A percentile compares a stretch with the other conserved stretches of the same genome.
Conservation (phyloP, 2,113 vertebrate species). For the Onychostoma macrolepis region DNA sequence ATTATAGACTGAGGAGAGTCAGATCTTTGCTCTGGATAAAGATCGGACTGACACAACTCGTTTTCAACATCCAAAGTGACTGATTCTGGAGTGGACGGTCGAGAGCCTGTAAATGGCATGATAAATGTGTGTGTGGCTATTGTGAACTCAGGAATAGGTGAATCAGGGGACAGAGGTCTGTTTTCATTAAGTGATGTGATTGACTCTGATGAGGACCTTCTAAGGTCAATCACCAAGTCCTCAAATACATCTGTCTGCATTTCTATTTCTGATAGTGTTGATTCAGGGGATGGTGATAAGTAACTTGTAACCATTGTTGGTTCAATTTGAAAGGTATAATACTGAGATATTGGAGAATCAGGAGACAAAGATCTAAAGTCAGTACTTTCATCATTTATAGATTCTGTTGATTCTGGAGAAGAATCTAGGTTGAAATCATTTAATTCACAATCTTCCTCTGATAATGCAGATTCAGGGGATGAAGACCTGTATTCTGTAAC, state of each 20-base stretch:
- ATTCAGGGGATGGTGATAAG: conserved; percentile 53
- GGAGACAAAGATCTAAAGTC: conserved; percentile 44
- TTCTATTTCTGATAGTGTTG: conserved; percentile 56
- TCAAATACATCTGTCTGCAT: conserved; percentile 28
- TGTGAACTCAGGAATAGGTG: conserved; percentile 51
- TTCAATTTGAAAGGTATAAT: not conserved
- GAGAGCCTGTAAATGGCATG: not conserved
- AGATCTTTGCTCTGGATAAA: conserved; percentile 56
- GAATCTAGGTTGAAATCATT: not conserved
- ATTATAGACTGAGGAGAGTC: conserved; percentile 50
- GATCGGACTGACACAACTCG: conserved; percentile 22
- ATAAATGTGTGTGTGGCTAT: not conserved
- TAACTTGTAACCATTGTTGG: not conserved
- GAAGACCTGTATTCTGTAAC: not conserved
- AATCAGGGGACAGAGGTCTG: conserved; percentile 59
- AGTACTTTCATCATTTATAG: not conserved
- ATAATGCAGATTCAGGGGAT: conserved; percentile 36
- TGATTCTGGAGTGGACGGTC: conserved; percentile 50
- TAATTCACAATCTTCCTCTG: conserved; percentile 13
- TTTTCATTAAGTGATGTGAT: conserved; percentile 39
- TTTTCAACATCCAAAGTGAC: not conserved
- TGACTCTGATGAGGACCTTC: conserved; percentile 54
- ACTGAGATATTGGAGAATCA: conserved; percentile 36
- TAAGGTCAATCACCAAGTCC: not conserved
- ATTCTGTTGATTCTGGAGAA: not conserved